A percentile compares a stretch with the other conserved stretches of the same genome.
Conservation (phyloP, 2,888 invertebrate species). For the Pterobdella sp. region DNA sequence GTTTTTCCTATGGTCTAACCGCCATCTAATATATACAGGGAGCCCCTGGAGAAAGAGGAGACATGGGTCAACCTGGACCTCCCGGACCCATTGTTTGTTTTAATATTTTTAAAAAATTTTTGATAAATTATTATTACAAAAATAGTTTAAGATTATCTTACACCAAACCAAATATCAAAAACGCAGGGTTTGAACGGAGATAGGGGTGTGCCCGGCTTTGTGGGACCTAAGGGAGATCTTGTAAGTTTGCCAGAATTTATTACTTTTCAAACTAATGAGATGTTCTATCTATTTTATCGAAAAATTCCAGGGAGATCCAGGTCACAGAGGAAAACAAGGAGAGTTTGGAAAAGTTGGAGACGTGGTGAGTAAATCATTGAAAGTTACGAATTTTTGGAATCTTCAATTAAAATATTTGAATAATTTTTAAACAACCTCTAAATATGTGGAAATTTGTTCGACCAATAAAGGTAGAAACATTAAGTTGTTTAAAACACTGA, state of each 20-base stretch:
- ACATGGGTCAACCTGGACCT: conserved; percentile 53
- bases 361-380: too few relatives aligned
- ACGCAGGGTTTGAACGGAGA: conserved; percentile 31
- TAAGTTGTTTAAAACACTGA: too few relatives aligned
- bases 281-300: too few relatives aligned
- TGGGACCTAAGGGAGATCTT: conserved; percentile 33
- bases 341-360: conserved; percentile 33
- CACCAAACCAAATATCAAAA: background rate
- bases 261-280: too few relatives aligned
- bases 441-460: too few relatives aligned
- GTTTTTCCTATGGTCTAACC: too few relatives aligned
- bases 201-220: conserved; percentile 29
- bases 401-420: background rate
- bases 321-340: conserved; percentile 32
- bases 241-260: too few relatives aligned
- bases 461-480: too few relatives aligned
- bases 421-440: background rate
- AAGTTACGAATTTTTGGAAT: too few relatives aligned
- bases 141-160: too few relatives aligned
- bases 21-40: too few relatives aligned
- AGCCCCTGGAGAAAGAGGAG: conserved; percentile 53
- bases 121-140: background rate
- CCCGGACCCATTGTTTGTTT: conserved; percentile 31
- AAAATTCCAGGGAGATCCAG: conserved; percentile 29
- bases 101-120: background rate